Conservation (phyloP, 2,888 invertebrate species). For the Pyrochroa serraticornis region DNA sequence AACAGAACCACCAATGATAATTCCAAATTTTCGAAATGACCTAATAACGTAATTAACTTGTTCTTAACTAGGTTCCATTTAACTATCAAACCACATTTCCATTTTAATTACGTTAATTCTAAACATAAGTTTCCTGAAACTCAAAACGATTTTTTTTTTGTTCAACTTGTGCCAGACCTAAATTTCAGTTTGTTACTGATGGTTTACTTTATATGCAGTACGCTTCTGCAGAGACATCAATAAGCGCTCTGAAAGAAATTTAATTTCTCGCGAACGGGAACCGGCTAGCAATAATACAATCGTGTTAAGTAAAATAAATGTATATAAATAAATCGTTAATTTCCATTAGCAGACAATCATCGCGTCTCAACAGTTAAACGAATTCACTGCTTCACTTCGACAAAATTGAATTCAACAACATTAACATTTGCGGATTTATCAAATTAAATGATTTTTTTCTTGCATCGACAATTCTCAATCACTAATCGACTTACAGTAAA, state of each 20-base stretch:
- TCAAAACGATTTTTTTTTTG: too few relatives aligned
- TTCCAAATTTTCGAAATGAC: conserved; percentile 15
- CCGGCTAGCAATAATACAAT: conserved; percentile 9
- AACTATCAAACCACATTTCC: not conserved
- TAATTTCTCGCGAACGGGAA: conserved; percentile 18
- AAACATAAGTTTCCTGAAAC: too few relatives aligned
- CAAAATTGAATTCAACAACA: too few relatives aligned
- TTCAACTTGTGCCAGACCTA: not conserved
- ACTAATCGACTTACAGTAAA: too few relatives aligned
- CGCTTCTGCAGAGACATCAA: conserved; percentile 18
- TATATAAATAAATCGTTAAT: conserved; percentile 7
- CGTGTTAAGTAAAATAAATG: conserved; percentile 5
- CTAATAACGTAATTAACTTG: conserved; percentile 1
- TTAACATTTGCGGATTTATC: too few relatives aligned
- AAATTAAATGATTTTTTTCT: too few relatives aligned
- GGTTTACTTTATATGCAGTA: conserved; percentile 19
- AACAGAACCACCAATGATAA: conserved; percentile 11
- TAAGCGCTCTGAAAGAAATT: conserved; percentile 22
- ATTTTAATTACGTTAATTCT: not conserved
- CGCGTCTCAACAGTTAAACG: too few relatives aligned
- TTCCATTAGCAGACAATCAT: too few relatives aligned
- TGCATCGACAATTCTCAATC: too few relatives aligned
- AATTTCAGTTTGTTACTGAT: conserved; percentile 7
- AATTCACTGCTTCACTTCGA: too few relatives aligned
- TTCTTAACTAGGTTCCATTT: conserved; percentile 4